Conservation (phyloP, 2,797 vertebrate genomes). For the Myiotriccus ornatus region DNA sequence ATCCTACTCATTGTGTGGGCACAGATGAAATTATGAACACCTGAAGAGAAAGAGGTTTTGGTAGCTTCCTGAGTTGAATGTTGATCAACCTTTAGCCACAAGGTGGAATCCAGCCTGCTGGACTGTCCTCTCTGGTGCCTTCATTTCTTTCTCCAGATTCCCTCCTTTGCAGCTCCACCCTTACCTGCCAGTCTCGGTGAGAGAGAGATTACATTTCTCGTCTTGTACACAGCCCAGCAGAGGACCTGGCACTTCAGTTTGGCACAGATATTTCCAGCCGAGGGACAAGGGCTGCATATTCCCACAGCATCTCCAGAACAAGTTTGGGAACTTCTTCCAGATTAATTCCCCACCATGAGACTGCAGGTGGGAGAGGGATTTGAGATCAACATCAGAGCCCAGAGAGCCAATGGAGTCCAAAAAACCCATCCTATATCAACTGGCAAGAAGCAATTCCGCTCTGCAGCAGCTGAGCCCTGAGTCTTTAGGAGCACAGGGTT, state of each 20-base stretch:
- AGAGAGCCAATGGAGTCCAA: no score
- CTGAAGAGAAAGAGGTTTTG: neutral
- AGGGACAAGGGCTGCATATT: neutral
- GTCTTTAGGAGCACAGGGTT: neutral
- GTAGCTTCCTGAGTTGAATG: neutral
- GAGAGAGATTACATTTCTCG: neutral
- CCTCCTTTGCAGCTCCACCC: neutral
- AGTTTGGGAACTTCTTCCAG: neutral
- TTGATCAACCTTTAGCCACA: rapidly evolving
- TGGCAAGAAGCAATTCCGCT: neutral
- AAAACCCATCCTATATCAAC: rapidly evolving
- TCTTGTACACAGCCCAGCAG: neutral
- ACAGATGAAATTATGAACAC: rapidly evolving
- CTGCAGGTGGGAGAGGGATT: neutral
- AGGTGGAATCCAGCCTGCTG: neutral
- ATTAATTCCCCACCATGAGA: neutral
- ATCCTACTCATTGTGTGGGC: neutral
- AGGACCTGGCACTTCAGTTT: neutral
- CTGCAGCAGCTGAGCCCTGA: neutral
- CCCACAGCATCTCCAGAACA: neutral
- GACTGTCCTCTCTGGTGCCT: neutral
- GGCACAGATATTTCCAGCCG: neutral
- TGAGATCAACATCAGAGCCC: neutral
- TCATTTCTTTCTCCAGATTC: neutral
- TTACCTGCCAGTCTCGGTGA: neutral